phyloP scores from a whole-genome alignment of 1,140 invertebrate genomes.

The Bombus terrestris region DNA sequence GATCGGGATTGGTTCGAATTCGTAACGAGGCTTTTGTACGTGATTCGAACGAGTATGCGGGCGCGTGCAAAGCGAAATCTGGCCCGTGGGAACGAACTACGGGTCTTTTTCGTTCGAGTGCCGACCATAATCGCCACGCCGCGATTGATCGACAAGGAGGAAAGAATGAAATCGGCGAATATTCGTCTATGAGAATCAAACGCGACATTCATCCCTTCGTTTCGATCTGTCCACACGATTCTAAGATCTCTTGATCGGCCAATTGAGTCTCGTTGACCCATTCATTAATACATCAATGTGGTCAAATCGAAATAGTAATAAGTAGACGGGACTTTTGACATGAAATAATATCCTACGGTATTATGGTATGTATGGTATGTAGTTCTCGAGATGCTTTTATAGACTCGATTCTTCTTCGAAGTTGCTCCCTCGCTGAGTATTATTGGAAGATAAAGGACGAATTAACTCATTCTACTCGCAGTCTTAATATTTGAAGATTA shows the following conservation, averaged over 20 bases:
- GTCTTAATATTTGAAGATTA: not conserved
- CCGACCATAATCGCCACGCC: slow-evolving; percentile 3
- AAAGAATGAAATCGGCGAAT: slow-evolving; percentile 34
- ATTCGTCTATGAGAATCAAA: slow-evolving; percentile 22
- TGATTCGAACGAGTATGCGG: slow-evolving; percentile 43
- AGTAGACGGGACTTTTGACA: not conserved
- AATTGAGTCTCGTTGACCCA: slow-evolving; percentile 22
- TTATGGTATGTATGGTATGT: not conserved
- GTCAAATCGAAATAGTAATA: not conserved
- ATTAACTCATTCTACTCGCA: not conserved
- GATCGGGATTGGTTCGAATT: slow-evolving; percentile 3
- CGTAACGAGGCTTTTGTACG: slow-evolving; percentile 51
- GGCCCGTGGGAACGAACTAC: slow-evolving; percentile 47
- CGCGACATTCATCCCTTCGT: not conserved
- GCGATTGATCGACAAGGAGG: slow-evolving; percentile 18
- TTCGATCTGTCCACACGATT: not conserved
- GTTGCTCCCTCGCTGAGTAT: not conserved
- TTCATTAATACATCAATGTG: not conserved
- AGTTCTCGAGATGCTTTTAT: not conserved
- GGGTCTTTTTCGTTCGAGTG: slow-evolving; percentile 5
- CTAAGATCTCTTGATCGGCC: slow-evolving; percentile 1
- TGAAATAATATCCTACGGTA: not conserved
- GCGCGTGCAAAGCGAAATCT: slow-evolving; percentile 31
- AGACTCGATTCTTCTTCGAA: not conserved
- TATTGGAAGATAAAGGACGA: not conserved